Base-by-base conservation (phyloP, 1,140 invertebrate genomes). In the Wasmannia auropunctata region DNA sequence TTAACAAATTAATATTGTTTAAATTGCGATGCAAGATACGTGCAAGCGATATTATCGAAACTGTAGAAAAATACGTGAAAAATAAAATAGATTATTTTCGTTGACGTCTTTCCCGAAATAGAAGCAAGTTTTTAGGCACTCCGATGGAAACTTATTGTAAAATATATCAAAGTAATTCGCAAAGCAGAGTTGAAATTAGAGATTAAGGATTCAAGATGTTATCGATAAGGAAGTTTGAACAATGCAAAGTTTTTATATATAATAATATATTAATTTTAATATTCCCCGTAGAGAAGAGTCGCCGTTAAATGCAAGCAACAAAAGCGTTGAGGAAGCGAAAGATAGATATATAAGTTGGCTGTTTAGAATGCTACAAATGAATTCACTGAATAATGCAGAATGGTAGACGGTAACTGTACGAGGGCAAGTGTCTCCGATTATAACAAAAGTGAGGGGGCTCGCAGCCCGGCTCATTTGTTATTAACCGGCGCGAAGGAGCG, bases 291-390 rank as follows among this genome's bases (percentile, higher is more conserved):
- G 46, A 63, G 40, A 43, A 63, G 40, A 43, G 11, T 62, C 62
- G 56, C 11, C 11, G 40, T n/a, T 43, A 49, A 40, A 51, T 54
- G 7, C 19, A 43, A 37, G 77, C 34, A 56, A 25, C 22, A 31
- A 46, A 81, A 72, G 51, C 43, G 14, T 76, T 22, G 40, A 85
- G 28, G 58, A 63, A 43, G 72, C 43, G 56, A 74, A 22, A 83
- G 37, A 83, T 83, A n/a, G n/a, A n/a, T n/a, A n/a, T n/a, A 72
- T 83, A 83, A 83, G 79, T 74, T 72, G 79, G 92, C 92, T 93
- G 93, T 93, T 94, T 93, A 93, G 92, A 94, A 93, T 93, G 91
- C 91, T 93, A 93, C 94, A 94, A 95, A 93, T 91, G 93, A 94
- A 93, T 92, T 89, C 83, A 86, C 69, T 94, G 94, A 94, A 94